Conservation (phyloP, 53 echinoderm and acorn worm species). For the Holothuria leucospilota region DNA sequence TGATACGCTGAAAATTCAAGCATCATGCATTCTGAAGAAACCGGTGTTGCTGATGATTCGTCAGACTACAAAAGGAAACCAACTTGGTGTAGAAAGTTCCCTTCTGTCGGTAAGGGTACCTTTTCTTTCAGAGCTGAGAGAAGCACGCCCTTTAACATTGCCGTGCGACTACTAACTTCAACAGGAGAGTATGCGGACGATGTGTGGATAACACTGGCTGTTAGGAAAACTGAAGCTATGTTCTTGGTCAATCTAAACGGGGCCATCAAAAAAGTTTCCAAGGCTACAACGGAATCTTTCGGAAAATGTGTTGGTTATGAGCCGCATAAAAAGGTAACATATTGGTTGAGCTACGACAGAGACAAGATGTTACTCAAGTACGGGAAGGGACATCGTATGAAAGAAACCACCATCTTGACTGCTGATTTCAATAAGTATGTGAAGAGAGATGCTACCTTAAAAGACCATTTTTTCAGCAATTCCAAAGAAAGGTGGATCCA, state of each 20-base stretch:
- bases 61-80: neutral
- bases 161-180: neutral
- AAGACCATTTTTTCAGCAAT: neutral
- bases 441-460: neutral
- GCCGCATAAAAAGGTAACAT: constrained; percentile 15
- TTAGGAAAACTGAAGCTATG: neutral
- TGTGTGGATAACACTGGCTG: neutral
- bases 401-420: constrained; percentile 51
- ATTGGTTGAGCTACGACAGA: constrained; percentile 72
- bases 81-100: constrained; percentile 27
- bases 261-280: neutral
- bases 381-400: constrained; percentile 67
- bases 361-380: constrained; percentile 59
- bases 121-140: constrained; percentile 1
- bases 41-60: neutral
- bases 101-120: constrained; percentile 21
- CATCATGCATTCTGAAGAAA: too few species aligned
- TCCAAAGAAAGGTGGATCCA: neutral
- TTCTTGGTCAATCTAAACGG: neutral
- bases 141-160: constrained; percentile 4
- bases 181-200: neutral
- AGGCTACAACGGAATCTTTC: neutral
- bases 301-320: neutral
- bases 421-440: constrained; percentile 22
- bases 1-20: too few species aligned